These are phyloP conservation scores for Salmo trutta DNA, from an alignment of 2,797 vertebrate genomes.

Conservation along the genomic window DNA sequence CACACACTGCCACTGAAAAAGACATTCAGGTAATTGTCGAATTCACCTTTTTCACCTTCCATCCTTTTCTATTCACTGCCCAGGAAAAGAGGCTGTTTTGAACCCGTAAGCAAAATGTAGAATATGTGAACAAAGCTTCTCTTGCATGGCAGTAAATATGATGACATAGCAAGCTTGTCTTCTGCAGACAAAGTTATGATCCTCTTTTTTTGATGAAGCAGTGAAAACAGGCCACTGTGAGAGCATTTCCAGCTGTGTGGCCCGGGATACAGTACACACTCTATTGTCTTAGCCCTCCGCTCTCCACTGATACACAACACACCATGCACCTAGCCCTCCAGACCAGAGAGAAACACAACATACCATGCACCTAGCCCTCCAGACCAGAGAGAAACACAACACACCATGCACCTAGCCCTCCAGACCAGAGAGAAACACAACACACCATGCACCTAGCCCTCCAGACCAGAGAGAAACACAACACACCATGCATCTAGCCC, in stretches of 20 bases:
- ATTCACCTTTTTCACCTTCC: constrained; percentile 42
- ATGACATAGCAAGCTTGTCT: constrained; percentile 75
- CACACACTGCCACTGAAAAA: constrained; percentile 38
- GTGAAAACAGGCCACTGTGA: constrained; percentile 62
- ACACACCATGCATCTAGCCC: too few relatives aligned
- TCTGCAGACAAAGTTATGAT: constrained; percentile 73
- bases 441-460: too few relatives aligned
- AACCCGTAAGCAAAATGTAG: constrained; percentile 76
- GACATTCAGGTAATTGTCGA: constrained; percentile 59
- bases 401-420: too few relatives aligned
- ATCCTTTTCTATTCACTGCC: constrained; percentile 55
- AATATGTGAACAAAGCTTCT: constrained; percentile 68
- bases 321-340: neutral
- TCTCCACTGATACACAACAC: neutral
- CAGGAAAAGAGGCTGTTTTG: constrained; percentile 61
- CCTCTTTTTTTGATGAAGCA: constrained; percentile 69
- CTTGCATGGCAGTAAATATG: constrained; percentile 74
- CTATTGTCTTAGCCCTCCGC: constrained; percentile 6
- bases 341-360: neutral
- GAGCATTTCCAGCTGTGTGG: constrained; percentile 52
- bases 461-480: too few relatives aligned
- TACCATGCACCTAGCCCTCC: too few relatives aligned
- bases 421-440: too few relatives aligned
- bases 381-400: too few relatives aligned
- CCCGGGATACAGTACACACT: constrained; percentile 33